phyloP scores from a whole-genome alignment of 2,113 vertebrate species.

The Xiphophorus hellerii region DNA sequence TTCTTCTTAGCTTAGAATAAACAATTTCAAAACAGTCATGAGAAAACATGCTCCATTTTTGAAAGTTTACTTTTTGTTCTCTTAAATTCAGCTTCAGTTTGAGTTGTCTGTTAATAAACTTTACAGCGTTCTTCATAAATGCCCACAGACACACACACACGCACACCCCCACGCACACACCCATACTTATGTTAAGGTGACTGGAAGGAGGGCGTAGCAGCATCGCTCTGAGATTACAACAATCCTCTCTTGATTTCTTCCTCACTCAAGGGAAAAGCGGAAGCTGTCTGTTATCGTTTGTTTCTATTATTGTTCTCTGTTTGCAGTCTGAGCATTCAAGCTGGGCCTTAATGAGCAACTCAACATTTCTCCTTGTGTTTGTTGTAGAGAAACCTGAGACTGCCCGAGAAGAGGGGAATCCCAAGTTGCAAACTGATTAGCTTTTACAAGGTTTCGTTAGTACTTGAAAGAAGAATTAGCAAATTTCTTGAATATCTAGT shows the following conservation, averaged over 20 bases:
- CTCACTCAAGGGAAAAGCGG: conserved; percentile 62
- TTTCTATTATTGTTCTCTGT: conserved; percentile 70
- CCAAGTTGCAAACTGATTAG: not conserved
- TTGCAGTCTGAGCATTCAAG: conserved; percentile 58
- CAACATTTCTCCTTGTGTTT: conserved; percentile 25
- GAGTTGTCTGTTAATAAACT: not conserved
- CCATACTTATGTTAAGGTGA: conserved; percentile 45
- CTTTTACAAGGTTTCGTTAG: not conserved
- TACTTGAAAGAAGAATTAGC: not conserved
- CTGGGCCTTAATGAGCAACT: conserved; percentile 30
- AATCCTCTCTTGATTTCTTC: conserved; percentile 74
- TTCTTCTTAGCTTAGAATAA: not conserved
- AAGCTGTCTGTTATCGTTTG: conserved; percentile 66
- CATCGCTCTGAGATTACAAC: conserved; percentile 66
- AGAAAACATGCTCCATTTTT: not conserved
- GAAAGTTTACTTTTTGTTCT: not conserved
- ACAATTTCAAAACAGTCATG: not conserved
- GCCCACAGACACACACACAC: not conserved
- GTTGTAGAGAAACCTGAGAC: conserved; percentile 14
- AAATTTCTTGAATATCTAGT: not conserved
- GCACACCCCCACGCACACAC: conserved; percentile 2
- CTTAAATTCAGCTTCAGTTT: not conserved
- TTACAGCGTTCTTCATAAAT: not conserved
- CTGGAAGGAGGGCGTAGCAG: conserved; percentile 48
- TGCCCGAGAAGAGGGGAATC: conserved; percentile 21